Evolutionary conservation across 2,888 invertebrate genomes (phyloP).

Genomic region (Andrena dorsata): DNA sequence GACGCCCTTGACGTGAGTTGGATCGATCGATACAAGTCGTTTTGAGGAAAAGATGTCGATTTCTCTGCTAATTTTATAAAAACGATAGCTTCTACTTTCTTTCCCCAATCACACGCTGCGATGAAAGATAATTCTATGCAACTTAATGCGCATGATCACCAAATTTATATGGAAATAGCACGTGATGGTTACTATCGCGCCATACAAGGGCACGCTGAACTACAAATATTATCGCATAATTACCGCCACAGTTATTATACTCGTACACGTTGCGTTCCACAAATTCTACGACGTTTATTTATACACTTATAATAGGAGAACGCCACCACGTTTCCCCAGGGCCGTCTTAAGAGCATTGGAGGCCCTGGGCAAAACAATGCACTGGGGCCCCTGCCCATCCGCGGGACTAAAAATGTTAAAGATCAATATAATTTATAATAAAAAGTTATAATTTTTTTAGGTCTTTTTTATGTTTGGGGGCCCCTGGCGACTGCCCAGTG

Average conservation of each 20-base stretch:
- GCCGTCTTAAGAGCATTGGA: too few species aligned
- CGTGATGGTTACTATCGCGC: conserved; percentile 25
- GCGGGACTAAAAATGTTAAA: too few species aligned
- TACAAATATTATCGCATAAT: conserved; percentile 38
- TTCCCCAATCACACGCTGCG: not conserved
- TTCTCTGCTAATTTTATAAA: not conserved
- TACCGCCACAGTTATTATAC: conserved; percentile 17
- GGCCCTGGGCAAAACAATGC: too few species aligned
- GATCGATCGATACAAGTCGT: conserved; percentile 4
- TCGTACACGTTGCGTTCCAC: conserved; percentile 25
- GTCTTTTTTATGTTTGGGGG: too few species aligned
- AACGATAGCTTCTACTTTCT: conserved; percentile 1
- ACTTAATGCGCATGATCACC: conserved; percentile 37
- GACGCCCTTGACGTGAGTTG: not conserved
- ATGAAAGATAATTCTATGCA: not conserved
- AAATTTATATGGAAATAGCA: conserved; percentile 38
- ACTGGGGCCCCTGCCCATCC: too few species aligned
- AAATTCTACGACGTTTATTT: not conserved
- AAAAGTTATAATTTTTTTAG: too few species aligned
- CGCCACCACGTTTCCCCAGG: not conserved
- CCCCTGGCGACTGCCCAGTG: too few species aligned
- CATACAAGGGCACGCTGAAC: conserved; percentile 22
- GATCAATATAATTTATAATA: too few species aligned
- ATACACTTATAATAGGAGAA: conserved; percentile 1
- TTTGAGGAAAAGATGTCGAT: not conserved